Conservation (phyloP, 2,113 vertebrate species). For the Oreochromis spilurus region DNA sequence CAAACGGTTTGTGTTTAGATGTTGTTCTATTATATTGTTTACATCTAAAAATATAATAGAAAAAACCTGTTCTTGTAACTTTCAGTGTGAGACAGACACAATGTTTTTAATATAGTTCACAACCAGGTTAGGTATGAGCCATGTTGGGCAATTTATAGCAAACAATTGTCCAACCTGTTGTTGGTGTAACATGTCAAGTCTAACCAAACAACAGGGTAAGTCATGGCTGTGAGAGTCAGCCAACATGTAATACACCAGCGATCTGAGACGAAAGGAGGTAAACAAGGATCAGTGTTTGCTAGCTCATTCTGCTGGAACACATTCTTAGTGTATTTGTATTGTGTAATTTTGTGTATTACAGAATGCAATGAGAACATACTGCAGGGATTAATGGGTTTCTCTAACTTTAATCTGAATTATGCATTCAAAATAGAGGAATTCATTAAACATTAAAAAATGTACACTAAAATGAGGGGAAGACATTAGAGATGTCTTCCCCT, state of each 20-base stretch:
- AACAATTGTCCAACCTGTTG: not conserved
- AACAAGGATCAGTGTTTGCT: not conserved
- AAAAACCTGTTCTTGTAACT: not conserved
- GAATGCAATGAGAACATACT: not conserved
- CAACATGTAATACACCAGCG: not conserved
- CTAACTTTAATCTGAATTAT: not conserved
- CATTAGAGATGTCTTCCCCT: not conserved
- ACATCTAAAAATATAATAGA: fast-evolving
- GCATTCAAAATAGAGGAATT: not conserved
- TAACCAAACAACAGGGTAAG: not conserved
- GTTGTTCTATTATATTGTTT: fast-evolving
- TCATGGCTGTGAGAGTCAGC: not conserved
- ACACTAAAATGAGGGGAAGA: not conserved
- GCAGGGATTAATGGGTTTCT: not conserved
- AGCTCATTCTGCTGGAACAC: not conserved
- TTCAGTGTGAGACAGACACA: not conserved
- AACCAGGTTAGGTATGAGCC: not conserved
- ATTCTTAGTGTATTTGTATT: not conserved
- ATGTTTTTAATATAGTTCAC: not conserved
- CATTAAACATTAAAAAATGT: fast-evolving
- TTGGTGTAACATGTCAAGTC: not conserved
- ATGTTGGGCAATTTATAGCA: not conserved
- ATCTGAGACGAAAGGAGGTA: not conserved
- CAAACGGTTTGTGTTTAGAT: not conserved
- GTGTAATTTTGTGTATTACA: not conserved